A percentile compares a stretch with the other conserved stretches of the same genome.
Evolutionary conservation across 2,797 vertebrate species (phyloP).

Genomic region (Cirrhinus mrigala): DNA sequence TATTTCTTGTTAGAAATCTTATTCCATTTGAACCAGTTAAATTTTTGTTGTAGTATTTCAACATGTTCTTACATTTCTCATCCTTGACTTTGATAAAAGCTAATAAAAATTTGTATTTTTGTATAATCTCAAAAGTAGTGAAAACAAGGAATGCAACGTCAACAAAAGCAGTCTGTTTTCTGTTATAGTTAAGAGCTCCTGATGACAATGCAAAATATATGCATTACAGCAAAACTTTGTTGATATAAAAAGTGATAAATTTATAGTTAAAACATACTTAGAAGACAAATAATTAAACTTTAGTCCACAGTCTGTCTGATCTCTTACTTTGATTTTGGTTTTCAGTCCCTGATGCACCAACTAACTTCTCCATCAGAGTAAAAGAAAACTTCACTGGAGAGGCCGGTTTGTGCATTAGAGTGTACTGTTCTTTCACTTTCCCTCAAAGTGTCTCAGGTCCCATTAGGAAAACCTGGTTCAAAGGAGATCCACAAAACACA

Average conservation of each 20-base stretch:
- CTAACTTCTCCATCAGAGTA: background rate
- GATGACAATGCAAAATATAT: background rate
- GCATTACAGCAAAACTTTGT: background rate
- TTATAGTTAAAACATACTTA: background rate
- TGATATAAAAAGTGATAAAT: background rate
- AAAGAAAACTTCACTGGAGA: background rate
- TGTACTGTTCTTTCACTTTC: background rate
- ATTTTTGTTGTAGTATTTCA: background rate
- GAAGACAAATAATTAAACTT: background rate
- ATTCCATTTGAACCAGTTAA: background rate
- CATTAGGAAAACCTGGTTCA: background rate
- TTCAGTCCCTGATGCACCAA: background rate
- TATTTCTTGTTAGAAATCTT: background rate
- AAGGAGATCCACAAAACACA: slow-evolving; percentile 21
- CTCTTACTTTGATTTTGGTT: background rate
- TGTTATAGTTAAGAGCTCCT: background rate
- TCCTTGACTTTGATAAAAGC: background rate
- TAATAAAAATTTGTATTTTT: background rate
- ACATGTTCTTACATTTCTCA: background rate
- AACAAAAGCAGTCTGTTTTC: background rate
- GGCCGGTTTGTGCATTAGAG: background rate
- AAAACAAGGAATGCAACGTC: background rate
- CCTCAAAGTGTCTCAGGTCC: background rate
- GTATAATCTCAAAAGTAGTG: background rate
- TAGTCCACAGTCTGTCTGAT: background rate